Evolutionary conservation across 2,888 invertebrate species (phyloP).

Genomic region (Caenorhabditis sp.): DNA sequence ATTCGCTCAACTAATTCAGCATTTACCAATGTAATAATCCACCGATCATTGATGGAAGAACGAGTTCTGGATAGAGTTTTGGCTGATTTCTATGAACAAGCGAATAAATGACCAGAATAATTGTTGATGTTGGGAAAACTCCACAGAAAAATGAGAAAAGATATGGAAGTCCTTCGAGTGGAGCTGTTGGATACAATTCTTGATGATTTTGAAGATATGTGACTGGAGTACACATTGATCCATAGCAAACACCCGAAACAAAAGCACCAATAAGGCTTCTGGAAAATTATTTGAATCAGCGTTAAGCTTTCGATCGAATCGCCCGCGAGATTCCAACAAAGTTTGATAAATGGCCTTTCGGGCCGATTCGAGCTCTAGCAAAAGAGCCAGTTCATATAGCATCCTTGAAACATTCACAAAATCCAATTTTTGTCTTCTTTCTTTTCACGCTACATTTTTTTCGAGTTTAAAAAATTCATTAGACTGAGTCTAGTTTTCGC

Average conservation of each 20-base stretch:
- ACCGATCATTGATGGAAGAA: slow-evolving; percentile 72
- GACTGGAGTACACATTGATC: slow-evolving; percentile 73
- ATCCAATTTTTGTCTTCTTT: too few relatives aligned
- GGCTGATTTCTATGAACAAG: slow-evolving; percentile 43
- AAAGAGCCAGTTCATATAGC: too few relatives aligned
- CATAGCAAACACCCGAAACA: slow-evolving; percentile 73
- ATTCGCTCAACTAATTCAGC: too few relatives aligned
- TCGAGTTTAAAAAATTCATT: too few relatives aligned
- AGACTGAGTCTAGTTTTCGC: too few relatives aligned
- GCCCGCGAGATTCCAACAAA: too few relatives aligned
- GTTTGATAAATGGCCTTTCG: too few relatives aligned
- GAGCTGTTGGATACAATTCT: slow-evolving; percentile 44
- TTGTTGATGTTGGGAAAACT: slow-evolving; percentile 71
- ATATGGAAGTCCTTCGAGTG: slow-evolving; percentile 66
- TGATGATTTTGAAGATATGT: slow-evolving; percentile 72
- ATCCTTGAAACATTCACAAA: too few relatives aligned
- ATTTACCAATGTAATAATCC: slow-evolving; percentile 72
- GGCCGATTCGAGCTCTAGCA: too few relatives aligned
- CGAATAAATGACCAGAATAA: slow-evolving; percentile 71
- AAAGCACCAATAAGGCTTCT: slow-evolving; percentile 72
- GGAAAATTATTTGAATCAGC: slow-evolving; percentile 15
- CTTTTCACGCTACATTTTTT: too few relatives aligned
- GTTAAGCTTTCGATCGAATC: too few relatives aligned
- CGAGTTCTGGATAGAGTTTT: slow-evolving; percentile 69
- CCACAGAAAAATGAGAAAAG: slow-evolving; percentile 73